Evolutionary conservation across 2,113 vertebrate genomes (phyloP), one percentile per base, ranked within the genome.

Genomic region (Xiphophorus couchianus): DNA sequence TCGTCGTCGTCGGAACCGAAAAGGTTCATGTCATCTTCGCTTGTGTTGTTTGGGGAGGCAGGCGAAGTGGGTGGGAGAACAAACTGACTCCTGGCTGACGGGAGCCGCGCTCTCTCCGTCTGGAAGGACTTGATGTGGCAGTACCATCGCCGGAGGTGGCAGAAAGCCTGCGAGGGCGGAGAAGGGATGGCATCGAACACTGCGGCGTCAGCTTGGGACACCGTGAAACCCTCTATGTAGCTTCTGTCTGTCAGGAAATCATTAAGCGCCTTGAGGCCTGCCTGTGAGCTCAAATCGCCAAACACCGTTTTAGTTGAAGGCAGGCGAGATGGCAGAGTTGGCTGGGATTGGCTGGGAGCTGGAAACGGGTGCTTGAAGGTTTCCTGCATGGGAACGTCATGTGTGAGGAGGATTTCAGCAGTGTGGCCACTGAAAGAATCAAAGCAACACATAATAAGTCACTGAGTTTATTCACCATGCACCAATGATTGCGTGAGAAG

Each of bases 1-100:
- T 94, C 96, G 69, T 98, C 97, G 1, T 99, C 96, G 63, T 98
- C 97, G 12, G 96, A 98, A 31, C 97, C 97, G 33, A 99, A 99
- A 15, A 98, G 95, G 71, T 99, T 96, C 4, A 99, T 94, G 82
- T 99, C 97, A 7, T 91, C 90, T 0, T 97, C 95, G 9, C 94
- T 95, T 80, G 62, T 22, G 39, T 75, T 29, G 3, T 89, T 73
- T 54, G 88, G 69, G 30, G 91, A 42, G 94, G 48, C 11, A 5
- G 69, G 13, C 4, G 68, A 54, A 94, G 67, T 73, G 28, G 80
- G 93, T 28, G 95, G 95, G 72, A 94, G 96, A 27, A 97, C 96
- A 0, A 97, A 97, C 83, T 94, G 96, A 51, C 90, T 95, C 90
- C 96, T 96, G 37, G 97, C 94, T 68, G 95, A 94, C 4, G 97